Base-by-base conservation (phyloP, 2,113 vertebrate species). In the Tupaia tana region DNA sequence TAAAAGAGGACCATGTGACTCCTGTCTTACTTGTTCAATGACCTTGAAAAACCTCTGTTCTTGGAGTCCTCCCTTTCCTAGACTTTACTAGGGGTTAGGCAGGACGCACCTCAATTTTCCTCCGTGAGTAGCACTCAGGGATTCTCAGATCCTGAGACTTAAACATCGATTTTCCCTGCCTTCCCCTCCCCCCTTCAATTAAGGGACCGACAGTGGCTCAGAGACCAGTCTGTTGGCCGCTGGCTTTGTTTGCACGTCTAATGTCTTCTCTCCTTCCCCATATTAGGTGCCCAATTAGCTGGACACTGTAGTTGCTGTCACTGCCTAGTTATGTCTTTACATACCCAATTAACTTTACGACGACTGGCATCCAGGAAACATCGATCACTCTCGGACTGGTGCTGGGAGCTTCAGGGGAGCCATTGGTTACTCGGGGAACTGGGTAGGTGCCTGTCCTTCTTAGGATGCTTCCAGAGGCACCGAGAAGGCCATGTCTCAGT, bases 251-350 rank as follows among this genome's bases (percentile, higher is more conserved):
- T 25, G 79, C 58, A 69, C 43, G 10, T 34, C 22, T 61, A 27
- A 0, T 25, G 82, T 89, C 80, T n/a, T 43, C 3, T 22, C 6
- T 6, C 1, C 22, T 54, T 4, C 59, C 4, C 0, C 1, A 5
- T 22, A 56, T 5, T 1, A 77, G 1, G 34, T n/a, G 66, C 3
- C 24, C 67, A 61, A 4, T 59, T 87, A 97, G 16, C 73, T 18
- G 0, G 84, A 18, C 66, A 3, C 34, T 84, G 8, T 6, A 56
- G 1, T 0, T 0, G 27, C 92, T 71, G 91, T 18, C 73, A 8
- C 4, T 14, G 69, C 77, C 6, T 79, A 2, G 81, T 93, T 64
- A 6, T 29, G 10, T 88, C 75, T 93, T 91, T 77, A 85, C 80
- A 52, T 0, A 9, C 86, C 84, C 43, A 61, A 95, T 84, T 63